These are phyloP conservation scores for Drosophila phalerata DNA, from an alignment of 2,888 invertebrate species.

Conservation along the genomic window DNA sequence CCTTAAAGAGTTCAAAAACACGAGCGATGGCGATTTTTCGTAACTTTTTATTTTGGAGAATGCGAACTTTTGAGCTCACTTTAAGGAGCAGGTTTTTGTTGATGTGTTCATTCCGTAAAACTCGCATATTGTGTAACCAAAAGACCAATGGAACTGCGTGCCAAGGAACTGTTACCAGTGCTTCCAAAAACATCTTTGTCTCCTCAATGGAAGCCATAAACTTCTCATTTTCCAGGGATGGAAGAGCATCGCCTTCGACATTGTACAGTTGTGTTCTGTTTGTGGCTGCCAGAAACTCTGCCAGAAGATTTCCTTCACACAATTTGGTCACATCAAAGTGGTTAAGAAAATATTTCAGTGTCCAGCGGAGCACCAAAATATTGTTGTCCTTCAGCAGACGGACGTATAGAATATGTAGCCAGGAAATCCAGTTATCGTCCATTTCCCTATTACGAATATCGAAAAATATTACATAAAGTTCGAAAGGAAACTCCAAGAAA, in stretches of 20 bases:
- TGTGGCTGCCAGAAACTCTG: constrained; percentile 72
- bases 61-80: constrained; percentile 67
- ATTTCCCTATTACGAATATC: too few species aligned
- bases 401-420: constrained; percentile 71
- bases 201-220: constrained; percentile 53
- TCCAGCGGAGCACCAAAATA: constrained; percentile 82
- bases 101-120: neutral
- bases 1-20: constrained; percentile 44
- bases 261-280: constrained; percentile 81
- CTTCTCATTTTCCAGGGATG: constrained; percentile 26
- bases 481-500: too few species aligned
- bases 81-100: constrained; percentile 57
- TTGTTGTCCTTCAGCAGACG: constrained; percentile 79
- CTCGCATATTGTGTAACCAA: constrained; percentile 61
- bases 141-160: constrained; percentile 79
- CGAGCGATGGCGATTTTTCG: constrained; percentile 38
- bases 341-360: constrained; percentile 67
- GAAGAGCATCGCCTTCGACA: constrained; percentile 56
- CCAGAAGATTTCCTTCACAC: constrained; percentile 46
- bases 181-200: constrained; percentile 28
- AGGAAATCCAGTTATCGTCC: constrained; percentile 33
- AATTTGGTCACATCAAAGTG: constrained; percentile 57
- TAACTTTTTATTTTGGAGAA: constrained; percentile 66
- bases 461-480: too few species aligned
- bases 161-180: constrained; percentile 73